Conservation (phyloP, 2,113 vertebrate genomes). For the Halichoerus grypus region DNA sequence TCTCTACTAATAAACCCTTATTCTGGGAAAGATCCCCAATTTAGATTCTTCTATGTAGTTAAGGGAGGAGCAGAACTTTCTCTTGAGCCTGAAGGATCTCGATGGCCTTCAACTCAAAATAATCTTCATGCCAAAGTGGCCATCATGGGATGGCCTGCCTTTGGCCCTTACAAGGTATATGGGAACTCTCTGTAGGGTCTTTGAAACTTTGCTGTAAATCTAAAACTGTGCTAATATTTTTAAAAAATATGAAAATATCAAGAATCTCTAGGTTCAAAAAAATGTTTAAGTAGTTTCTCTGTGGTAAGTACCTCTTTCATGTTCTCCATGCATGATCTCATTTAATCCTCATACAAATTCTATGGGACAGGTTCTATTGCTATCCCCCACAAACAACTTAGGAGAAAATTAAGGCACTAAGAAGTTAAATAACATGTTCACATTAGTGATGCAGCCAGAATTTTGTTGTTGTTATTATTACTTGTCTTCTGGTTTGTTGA, state of each 20-base stretch:
- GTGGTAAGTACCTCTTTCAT: background rate
- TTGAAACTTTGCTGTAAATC: background rate
- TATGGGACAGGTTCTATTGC: background rate
- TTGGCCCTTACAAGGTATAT: background rate
- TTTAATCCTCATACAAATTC: background rate
- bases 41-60: background rate
- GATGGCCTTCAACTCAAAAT: background rate
- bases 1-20: background rate
- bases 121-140: background rate
- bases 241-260: background rate
- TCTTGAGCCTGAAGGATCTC: background rate
- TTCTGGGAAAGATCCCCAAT: background rate
- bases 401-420: background rate
- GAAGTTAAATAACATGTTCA: background rate
- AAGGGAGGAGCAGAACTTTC: background rate
- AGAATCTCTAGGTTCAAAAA: background rate
- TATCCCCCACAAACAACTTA: background rate
- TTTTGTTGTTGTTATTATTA: background rate
- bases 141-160: background rate
- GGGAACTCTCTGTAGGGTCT: background rate
- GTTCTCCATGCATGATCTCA: background rate
- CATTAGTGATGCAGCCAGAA: background rate
- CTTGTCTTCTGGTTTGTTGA: background rate
- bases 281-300: background rate
- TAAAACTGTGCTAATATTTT: background rate